Evolutionary conservation across 2,113 vertebrate genomes (phyloP), one percentile per base, ranked within the genome.

Genomic region (Fukomys damarensis): DNA sequence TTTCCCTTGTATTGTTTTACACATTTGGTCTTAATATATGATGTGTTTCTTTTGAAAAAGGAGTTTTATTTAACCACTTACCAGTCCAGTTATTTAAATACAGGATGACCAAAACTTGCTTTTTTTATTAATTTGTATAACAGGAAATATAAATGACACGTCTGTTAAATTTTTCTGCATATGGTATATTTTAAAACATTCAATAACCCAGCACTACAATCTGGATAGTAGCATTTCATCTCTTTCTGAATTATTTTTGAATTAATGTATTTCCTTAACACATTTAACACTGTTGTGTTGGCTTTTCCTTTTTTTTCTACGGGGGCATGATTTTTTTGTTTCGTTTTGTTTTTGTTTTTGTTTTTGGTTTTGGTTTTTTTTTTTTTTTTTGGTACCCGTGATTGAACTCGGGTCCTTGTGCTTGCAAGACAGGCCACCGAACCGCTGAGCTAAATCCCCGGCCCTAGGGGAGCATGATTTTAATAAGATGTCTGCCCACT

Each of bases 31-130:
- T 49, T 95, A 83, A 82, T n/a, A 28, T 81, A 63, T 72, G 24
- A 68, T 72, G 19, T 6, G 38, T 96, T 96, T 77, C 26, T 90
- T 94, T 86, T 91, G 65, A 58, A 82, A 59, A 91, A 83, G 11
- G 38, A 83, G 22, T 72, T 59, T 19, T 59, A 59, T 61, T 61
- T 61, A 61, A 61, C 24, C 22, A 61, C 22, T 61, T 24, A 61
- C 59, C 59, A 26, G 20, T 61, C 59, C 59, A 61, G 7, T 24
- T 59, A 59, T 43, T 76, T 46, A 30, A 24, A 46, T 76, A 49
- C 6, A 76, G 43, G 43, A 76, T 46, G 13, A 30, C 28, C 43
- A 74, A 74, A 74, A 74, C 43, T 46, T 28, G 5, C 41, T 26
- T 74, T 74, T 74, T 28, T 24, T 20, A 74, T 28, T 72, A 24